Conservation (phyloP, 2,113 vertebrate genomes). For the Thalassoma bifasciatum region DNA sequence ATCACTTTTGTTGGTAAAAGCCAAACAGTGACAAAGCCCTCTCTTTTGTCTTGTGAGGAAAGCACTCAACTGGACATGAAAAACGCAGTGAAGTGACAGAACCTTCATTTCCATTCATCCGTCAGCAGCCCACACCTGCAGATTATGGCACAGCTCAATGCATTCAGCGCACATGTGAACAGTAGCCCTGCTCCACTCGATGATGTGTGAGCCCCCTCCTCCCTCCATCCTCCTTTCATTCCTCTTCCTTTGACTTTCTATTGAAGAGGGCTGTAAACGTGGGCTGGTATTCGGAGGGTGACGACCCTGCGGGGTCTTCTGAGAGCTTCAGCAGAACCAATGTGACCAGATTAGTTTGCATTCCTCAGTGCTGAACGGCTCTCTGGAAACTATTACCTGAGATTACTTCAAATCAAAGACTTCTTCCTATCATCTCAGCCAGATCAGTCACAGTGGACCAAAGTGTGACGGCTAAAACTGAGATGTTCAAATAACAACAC, state of each 20-base stretch:
- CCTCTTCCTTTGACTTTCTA: conserved; percentile 43
- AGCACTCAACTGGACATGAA: conserved; percentile 8
- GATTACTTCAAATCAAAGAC: conserved; percentile 79
- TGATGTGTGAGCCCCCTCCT: conserved; percentile 46
- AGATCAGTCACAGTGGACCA: conserved; percentile 62
- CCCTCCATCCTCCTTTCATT: conserved; percentile 53
- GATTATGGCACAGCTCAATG: conserved; percentile 32
- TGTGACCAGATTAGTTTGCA: conserved; percentile 72
- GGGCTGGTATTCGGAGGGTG: conserved; percentile 52
- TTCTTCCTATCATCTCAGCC: conserved; percentile 68
- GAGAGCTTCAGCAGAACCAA: conserved; percentile 57
- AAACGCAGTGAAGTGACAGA: conserved; percentile 14
- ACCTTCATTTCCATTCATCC: conserved; percentile 32
- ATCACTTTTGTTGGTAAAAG: conserved; percentile 37
- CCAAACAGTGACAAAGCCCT: neutral
- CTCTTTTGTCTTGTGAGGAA: conserved; percentile 13
- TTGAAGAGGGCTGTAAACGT: conserved; percentile 50
- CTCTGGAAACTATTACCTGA: conserved; percentile 82
- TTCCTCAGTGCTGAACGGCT: conserved; percentile 61
- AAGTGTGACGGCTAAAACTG: conserved; percentile 36
- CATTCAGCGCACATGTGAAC: conserved; percentile 52
- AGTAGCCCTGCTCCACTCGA: conserved; percentile 58
- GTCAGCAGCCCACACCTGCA: conserved; percentile 47
- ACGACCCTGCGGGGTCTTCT: conserved; percentile 50
- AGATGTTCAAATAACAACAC: conserved; percentile 60